Base-by-base conservation (phyloP, 2,113 vertebrate species). In the Alethe diademata region DNA sequence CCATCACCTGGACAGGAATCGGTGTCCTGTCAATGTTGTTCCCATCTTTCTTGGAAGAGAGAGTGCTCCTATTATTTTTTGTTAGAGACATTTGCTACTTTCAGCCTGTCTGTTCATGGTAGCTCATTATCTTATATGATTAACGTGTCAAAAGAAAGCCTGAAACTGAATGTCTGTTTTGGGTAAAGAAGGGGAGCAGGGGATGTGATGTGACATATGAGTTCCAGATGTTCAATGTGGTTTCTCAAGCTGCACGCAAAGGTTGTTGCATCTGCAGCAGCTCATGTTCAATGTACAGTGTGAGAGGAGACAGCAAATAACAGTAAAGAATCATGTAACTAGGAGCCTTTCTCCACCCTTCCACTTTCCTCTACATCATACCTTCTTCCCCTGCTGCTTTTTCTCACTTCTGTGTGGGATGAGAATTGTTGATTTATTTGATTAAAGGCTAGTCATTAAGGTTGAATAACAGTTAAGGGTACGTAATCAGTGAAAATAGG, bases 141-240 rank as follows among this genome's bases (percentile, higher is more conserved):
- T 73, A 86, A 48, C 4, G 14, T 89, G 83, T 92, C 72, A 56
- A 81, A 94, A 81, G 57, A 48, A 64, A 74, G 38, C 18, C 65
- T 91, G 76, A 93, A 86, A 72, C 25, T 10, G n/a, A 57, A 56
- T 74, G 75, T 61, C 83, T 92, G 72, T 35, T 96, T 84, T 56
- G 56, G 73, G 65, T 91, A 81, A 53, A 23, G 67, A 17, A 79
- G 29, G 71, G 58, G 18, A 75, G 74, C 71, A 60, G 56, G 61
- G 47, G 57, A 45, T 93, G 40, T 57, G 75, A 60, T 91, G 36
- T 84, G 56, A 71, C 61, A 60, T 74, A 81, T 22, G 92, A 91
- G 69, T 80, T 93, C 80, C 79, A 91, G 91, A 93, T 95, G 92
- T 48, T 92, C 26, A 31, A 50, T 88, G 76, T 74, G 65, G 64